These are phyloP conservation scores for Cyprinodon diabolis DNA, from an alignment of 2,797 vertebrate species.

Conservation along the genomic window DNA sequence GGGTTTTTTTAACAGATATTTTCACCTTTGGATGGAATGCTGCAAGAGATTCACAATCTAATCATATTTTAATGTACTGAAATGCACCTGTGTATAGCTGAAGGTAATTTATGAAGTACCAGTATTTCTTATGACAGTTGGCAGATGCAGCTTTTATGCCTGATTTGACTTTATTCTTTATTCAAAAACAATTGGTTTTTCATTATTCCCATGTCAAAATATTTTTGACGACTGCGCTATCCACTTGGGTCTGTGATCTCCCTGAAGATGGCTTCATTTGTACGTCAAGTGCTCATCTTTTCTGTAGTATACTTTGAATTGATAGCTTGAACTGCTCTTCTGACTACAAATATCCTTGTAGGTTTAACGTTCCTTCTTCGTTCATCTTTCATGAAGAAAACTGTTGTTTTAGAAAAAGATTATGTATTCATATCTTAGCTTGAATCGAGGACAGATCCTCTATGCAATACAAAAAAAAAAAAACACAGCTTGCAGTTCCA, in stretches of 20 bases:
- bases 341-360: background rate
- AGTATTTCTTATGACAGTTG: background rate
- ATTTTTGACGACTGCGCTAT: background rate
- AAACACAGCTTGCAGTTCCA: conserved; percentile 19
- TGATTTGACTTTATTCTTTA: background rate
- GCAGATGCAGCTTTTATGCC: background rate
- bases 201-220: background rate
- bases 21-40: too few relatives aligned
- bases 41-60: too few relatives aligned
- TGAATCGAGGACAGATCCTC: conserved; percentile 27
- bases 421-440: conserved; percentile 5
- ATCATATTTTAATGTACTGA: background rate
- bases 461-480: conserved; percentile 8
- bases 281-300: background rate
- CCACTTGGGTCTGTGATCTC: background rate
- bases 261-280: background rate
- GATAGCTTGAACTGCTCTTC: background rate
- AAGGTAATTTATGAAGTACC: background rate
- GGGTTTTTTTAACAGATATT: too few relatives aligned
- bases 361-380: background rate
- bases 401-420: background rate
- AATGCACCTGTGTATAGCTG: background rate
- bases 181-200: background rate
- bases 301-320: background rate
- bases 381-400: background rate